Percentiles rank a stretch among this genome's conserved stretches.
These are phyloP conservation scores for Apistogramma diplotaenia DNA, from an alignment of 2,113 vertebrate genomes.

Conservation along the genomic window DNA sequence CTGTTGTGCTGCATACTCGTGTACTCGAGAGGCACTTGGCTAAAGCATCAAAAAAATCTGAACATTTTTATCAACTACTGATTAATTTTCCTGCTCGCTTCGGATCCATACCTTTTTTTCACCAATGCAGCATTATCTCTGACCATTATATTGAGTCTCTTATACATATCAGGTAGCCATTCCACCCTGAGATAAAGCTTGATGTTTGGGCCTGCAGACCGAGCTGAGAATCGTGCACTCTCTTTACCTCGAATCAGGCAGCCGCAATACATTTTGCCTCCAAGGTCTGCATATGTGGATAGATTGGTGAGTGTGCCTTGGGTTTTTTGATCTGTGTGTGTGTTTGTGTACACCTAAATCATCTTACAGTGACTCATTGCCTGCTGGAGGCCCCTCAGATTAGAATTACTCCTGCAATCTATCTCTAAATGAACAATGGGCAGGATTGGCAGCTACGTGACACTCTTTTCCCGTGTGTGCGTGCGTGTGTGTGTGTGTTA, in stretches of 20 bases:
- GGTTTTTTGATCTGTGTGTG: not conserved
- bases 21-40: not conserved
- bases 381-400: constrained; percentile 8
- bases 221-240: not conserved
- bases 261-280: not conserved
- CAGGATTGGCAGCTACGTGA: constrained; percentile 4
- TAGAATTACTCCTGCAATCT: constrained; percentile 13
- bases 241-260: not conserved
- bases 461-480: not conserved
- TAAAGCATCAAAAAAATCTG: not conserved
- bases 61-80: not conserved
- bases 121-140: not conserved
- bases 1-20: not conserved
- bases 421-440: constrained; percentile 13
- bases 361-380: constrained; percentile 14
- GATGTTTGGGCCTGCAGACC: not conserved
- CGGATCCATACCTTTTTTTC: not conserved
- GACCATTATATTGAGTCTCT: not conserved
- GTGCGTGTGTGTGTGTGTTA: not conserved
- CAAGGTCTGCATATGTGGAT: not conserved
- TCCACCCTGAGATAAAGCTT: not conserved
- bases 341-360: constrained; percentile 4
- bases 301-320: not conserved
- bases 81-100: not conserved
- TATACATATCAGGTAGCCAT: not conserved